Evolutionary conservation across 2,888 invertebrate species (phyloP).

Genomic region (Plagodis pulveraria): DNA sequence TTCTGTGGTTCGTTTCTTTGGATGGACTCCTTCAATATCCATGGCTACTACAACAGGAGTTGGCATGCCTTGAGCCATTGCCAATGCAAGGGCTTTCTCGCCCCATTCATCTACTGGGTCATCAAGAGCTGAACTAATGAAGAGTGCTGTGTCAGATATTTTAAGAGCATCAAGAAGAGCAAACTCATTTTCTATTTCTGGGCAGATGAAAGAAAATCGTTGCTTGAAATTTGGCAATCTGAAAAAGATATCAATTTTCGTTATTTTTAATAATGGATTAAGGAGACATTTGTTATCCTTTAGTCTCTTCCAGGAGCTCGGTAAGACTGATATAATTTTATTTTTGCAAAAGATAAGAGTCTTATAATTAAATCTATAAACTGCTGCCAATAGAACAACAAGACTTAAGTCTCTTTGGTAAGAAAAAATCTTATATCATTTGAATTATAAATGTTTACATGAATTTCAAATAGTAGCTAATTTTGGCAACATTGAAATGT

Average conservation of each 20-base stretch:
- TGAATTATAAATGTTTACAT: no score
- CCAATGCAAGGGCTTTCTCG: slow-evolving; percentile 89
- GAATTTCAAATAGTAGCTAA: no score
- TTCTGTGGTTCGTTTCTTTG: slow-evolving; percentile 89
- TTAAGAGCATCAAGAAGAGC: slow-evolving; percentile 92
- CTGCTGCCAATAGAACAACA: no score
- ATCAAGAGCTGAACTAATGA: slow-evolving; percentile 90
- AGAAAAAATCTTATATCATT: not conserved
- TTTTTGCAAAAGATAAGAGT: no score
- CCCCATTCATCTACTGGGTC: slow-evolving; percentile 93
- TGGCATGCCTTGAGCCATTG: slow-evolving; percentile 93
- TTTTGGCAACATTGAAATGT: no score
- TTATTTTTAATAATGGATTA: no score
- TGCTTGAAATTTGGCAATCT: slow-evolving; percentile 95
- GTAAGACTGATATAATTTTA: no score
- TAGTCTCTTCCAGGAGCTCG: no score
- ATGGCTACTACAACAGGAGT: slow-evolving; percentile 90
- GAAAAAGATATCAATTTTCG: slow-evolving; percentile 48
- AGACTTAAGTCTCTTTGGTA: not conserved
- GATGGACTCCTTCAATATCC: slow-evolving; percentile 89
- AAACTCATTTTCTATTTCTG: slow-evolving; percentile 90
- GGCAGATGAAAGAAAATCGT: slow-evolving; percentile 92
- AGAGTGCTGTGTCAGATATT: slow-evolving; percentile 93
- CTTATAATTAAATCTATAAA: no score
- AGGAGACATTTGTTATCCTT: no score